Percentiles rank a stretch among this genome's conserved stretches.
These are phyloP conservation scores for Notothenia rossii DNA, from an alignment of 2,113 vertebrate genomes.

Conservation along the genomic window DNA sequence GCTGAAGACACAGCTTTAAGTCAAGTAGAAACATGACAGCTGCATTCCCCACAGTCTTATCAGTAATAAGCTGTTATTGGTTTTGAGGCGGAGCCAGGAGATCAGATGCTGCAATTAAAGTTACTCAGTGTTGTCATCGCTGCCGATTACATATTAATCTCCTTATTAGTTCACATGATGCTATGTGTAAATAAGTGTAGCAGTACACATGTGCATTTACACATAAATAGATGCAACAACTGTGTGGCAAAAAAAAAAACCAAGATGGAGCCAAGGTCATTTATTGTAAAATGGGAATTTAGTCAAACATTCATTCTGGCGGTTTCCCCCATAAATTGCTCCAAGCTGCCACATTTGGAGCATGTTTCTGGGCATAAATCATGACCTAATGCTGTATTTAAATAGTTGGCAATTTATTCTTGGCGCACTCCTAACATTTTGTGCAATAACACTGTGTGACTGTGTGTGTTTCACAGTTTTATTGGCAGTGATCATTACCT, in stretches of 20 bases:
- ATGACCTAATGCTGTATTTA: conserved; percentile 78
- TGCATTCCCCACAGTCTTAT: conserved; percentile 45
- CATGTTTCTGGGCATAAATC: conserved; percentile 82
- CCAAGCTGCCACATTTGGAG: conserved; percentile 82
- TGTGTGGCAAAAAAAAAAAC: conserved; percentile 50
- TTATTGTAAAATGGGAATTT: conserved; percentile 76
- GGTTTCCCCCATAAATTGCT: conserved; percentile 80
- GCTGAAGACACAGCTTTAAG: conserved; percentile 49
- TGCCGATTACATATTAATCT: conserved; percentile 53
- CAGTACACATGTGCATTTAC: neutral
- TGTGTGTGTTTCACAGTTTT: conserved; percentile 33
- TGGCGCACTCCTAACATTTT: conserved; percentile 65
- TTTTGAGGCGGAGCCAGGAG: conserved; percentile 40
- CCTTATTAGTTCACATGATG: neutral
- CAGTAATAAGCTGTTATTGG: conserved; percentile 35
- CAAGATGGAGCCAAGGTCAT: conserved; percentile 67
- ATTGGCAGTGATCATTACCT: conserved; percentile 67
- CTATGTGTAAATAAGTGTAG: neutral
- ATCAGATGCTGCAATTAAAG: conserved; percentile 34
- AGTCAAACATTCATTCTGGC: conserved; percentile 81
- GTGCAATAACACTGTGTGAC: conserved; percentile 53
- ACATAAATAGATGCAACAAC: conserved; percentile 17
- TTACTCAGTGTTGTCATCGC: conserved; percentile 33
- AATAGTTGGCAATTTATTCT: conserved; percentile 85
- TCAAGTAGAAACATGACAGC: conserved; percentile 56